These are phyloP conservation scores for Hafferia zeledoni DNA, from an alignment of 2,797 vertebrate genomes.

Conservation along the genomic window DNA sequence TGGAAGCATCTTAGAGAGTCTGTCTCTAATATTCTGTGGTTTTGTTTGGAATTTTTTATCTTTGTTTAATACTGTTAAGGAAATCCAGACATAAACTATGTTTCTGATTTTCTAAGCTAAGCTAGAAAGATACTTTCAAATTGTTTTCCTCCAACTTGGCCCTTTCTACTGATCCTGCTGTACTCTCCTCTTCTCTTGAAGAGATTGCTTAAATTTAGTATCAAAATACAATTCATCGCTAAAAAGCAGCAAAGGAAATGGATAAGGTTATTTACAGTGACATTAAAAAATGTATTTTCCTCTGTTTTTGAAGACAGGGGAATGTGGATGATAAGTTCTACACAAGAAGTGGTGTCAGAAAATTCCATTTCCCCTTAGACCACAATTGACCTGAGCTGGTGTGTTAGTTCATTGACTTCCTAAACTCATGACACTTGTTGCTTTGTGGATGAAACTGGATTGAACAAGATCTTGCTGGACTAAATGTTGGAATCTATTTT, in stretches of 20 bases:
- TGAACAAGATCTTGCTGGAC: neutral
- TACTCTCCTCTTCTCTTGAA: neutral
- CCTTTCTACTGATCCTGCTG: neutral
- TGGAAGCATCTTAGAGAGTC: neutral
- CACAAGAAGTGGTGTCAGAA: neutral
- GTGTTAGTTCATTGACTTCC: neutral
- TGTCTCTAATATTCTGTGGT: neutral
- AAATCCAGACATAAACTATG: neutral
- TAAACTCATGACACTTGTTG: neutral
- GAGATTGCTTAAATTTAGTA: neutral
- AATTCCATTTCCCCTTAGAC: neutral
- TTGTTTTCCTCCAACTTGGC: neutral
- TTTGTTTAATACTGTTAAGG: conserved; percentile 19
- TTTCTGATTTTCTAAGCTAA: conserved; percentile 30
- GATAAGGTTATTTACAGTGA: neutral
- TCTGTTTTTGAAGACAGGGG: neutral
- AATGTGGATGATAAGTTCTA: neutral
- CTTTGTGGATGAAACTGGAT: neutral
- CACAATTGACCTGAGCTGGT: neutral
- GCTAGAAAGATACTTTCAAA: neutral
- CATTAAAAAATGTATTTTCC: neutral
- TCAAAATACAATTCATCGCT: neutral
- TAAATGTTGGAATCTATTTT: neutral
- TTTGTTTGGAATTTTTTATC: conserved; percentile 31
- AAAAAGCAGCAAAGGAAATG: neutral